phyloP scores from a whole-genome alignment of 1,140 invertebrate species.

The Stegodyphus mimosarum region DNA sequence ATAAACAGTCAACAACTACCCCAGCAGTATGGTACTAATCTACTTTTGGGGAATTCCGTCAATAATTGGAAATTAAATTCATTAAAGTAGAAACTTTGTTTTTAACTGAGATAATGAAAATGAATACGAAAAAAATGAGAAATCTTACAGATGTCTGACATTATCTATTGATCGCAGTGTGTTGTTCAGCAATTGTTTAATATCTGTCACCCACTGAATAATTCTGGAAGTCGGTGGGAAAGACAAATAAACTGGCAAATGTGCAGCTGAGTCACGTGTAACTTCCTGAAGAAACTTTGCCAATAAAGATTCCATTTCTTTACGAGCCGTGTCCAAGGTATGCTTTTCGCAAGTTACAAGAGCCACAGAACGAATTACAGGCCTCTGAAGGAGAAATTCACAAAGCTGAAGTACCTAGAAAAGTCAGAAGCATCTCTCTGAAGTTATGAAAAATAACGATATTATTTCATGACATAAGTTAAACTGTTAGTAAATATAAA shows the following conservation, averaged over 20 bases:
- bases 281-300: conserved; percentile 68
- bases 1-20: too few relatives aligned
- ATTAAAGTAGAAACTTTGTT: neutral
- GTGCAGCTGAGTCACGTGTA: conserved; percentile 45
- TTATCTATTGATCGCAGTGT: conserved; percentile 7
- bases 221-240: conserved; percentile 23
- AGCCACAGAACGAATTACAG: conserved; percentile 82
- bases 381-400: conserved; percentile 85
- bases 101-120: neutral
- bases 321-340: conserved; percentile 81
- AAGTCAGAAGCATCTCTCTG: neutral
- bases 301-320: conserved; percentile 75
- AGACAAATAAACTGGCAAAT: conserved; percentile 7
- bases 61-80: too few relatives aligned
- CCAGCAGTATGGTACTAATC: too few relatives aligned
- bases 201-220: conserved; percentile 40
- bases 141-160: conserved; percentile 37
- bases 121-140: neutral
- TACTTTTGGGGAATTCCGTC: too few relatives aligned
- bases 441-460: too few relatives aligned
- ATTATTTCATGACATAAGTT: too few relatives aligned
- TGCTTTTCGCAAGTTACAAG: conserved; percentile 85
- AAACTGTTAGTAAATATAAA: too few relatives aligned
- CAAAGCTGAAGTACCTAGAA: conserved; percentile 86
- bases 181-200: neutral